Evolutionary conservation across 2,888 invertebrate genomes (phyloP).

Genomic region (Apamea sordens): DNA sequence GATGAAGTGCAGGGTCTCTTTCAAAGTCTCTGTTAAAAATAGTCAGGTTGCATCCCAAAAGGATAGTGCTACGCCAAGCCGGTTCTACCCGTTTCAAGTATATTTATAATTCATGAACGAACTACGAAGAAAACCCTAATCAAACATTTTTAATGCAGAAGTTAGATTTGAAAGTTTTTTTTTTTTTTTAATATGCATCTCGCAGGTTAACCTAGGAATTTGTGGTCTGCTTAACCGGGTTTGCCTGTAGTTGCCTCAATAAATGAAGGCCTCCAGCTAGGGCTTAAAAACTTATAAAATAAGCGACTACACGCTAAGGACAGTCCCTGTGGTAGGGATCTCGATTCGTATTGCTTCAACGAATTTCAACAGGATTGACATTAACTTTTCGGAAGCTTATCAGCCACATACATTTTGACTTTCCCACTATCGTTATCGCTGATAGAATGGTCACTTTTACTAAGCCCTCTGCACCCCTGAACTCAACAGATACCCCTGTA

Average conservation of each 20-base stretch:
- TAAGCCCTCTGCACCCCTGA: background rate
- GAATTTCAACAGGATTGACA: too few species aligned
- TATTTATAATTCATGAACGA: constrained; percentile 13
- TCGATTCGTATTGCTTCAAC: too few species aligned
- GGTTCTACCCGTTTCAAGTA: background rate
- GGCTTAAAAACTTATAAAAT: background rate
- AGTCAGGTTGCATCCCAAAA: constrained; percentile 6
- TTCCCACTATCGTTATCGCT: background rate
- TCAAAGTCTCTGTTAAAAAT: constrained; percentile 12
- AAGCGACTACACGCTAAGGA: background rate
- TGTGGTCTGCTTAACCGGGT: background rate
- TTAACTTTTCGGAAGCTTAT: too few species aligned
- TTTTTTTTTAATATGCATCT: background rate
- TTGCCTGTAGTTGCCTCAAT: background rate
- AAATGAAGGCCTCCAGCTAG: background rate
- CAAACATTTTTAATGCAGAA: background rate
- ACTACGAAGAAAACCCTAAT: background rate
- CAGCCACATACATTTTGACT: background rate
- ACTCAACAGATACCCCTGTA: background rate
- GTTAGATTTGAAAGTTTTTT: background rate
- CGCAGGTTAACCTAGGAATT: background rate
- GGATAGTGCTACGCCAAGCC: constrained; percentile 24
- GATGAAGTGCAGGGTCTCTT: constrained; percentile 17
- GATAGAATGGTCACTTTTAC: background rate
- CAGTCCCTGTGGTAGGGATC: too few species aligned